A percentile compares a stretch with the other conserved stretches of the same genome.
phyloP scores from a whole-genome alignment of 2,113 vertebrate genomes.

The Paracanthobrama guichenoti region DNA sequence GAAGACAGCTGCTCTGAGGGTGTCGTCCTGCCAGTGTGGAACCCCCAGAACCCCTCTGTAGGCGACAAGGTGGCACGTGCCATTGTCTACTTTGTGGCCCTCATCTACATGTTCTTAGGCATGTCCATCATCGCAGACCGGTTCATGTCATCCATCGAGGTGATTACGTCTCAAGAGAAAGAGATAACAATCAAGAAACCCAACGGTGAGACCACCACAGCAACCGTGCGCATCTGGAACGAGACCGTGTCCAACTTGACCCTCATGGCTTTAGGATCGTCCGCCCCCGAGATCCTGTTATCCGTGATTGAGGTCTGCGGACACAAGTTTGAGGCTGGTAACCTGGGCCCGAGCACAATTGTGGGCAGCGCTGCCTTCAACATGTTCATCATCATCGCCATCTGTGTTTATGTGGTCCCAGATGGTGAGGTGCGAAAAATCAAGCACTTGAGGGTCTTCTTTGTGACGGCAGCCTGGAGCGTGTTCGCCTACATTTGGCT shows the following conservation, averaged over 20 bases:
- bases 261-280: conserved; percentile 84
- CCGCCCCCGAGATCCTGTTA: conserved; percentile 83
- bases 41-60: conserved; percentile 82
- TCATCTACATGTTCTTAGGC: conserved; percentile 86
- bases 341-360: conserved; percentile 84
- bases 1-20: conserved; percentile 78
- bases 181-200: conserved; percentile 83
- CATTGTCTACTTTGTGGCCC: conserved; percentile 84
- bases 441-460: conserved; percentile 83
- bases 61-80: conserved; percentile 84
- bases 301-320: conserved; percentile 84
- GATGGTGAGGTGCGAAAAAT: conserved; percentile 80
- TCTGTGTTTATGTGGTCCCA: conserved; percentile 82
- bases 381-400: conserved; percentile 86
- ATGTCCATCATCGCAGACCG: conserved; percentile 87
- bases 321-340: conserved; percentile 78
- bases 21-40: conserved; percentile 82
- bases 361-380: conserved; percentile 86
- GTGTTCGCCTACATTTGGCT: conserved; percentile 86
- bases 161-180: conserved; percentile 86
- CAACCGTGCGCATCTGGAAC: conserved; percentile 84
- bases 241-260: conserved; percentile 86
- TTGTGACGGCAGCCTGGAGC: conserved; percentile 83
- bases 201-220: conserved; percentile 80
- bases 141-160: conserved; percentile 88